phyloP scores from a whole-genome alignment of 2,113 vertebrate genomes.

The Typhlomys cinereus region DNA sequence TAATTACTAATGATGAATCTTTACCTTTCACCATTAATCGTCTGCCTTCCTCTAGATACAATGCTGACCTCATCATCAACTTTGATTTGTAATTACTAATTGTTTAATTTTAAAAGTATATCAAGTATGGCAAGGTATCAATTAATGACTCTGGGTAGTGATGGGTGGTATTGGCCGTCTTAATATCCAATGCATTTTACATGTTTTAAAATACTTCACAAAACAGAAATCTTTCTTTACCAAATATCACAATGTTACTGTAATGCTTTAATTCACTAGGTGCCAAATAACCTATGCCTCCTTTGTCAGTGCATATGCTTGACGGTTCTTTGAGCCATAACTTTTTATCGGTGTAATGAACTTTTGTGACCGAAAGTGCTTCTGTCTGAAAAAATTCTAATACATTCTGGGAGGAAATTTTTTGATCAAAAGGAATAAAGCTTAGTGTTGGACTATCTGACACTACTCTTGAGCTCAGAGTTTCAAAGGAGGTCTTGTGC shows the following conservation, averaged over 20 bases:
- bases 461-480: background rate
- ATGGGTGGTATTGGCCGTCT: background rate
- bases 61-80: background rate
- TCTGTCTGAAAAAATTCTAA: background rate
- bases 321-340: background rate
- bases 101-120: conserved; percentile 11
- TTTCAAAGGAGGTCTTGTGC: background rate
- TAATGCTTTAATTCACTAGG: background rate
- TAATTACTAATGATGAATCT: background rate
- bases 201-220: background rate
- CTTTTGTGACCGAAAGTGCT: background rate
- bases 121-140: background rate
- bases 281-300: rapidly evolving
- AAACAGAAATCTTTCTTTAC: background rate
- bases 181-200: background rate
- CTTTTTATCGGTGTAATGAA: background rate
- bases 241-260: background rate
- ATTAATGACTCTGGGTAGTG: background rate
- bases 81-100: background rate
- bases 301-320: background rate
- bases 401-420: background rate
- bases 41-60: background rate
- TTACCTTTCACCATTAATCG: background rate
- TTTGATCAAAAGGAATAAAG: conserved; percentile 10
- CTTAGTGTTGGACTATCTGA: background rate